Evolutionary conservation across 2,888 invertebrate genomes (phyloP), one percentile per base, ranked within the genome.

Genomic region (Yponomeuta cagnagella): DNA sequence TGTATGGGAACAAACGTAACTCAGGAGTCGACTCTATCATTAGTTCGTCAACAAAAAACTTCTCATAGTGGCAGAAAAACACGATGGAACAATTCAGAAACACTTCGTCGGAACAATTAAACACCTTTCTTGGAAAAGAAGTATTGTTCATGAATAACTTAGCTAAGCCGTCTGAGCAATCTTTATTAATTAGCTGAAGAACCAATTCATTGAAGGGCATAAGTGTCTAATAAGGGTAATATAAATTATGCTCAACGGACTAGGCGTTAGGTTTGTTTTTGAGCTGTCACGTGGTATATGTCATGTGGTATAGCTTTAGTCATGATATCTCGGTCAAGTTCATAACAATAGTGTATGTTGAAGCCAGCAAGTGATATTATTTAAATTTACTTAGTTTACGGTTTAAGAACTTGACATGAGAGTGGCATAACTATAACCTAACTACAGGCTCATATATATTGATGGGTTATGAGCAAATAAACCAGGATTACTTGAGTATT

Each of bases 121-220:
- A 77, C 75, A 71, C 72, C 70, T 71, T 76, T 77, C 77, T 76
- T 37, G 74, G 76, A 76, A 79, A 70, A 73, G 71, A 63, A 68
- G 30, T 72, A 73, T 77, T 33, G 0, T 43, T 43, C 43, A 43
- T 77, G 77, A 76, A 77, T 77, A 77, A 58, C 76, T 77, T 73
- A 75, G 70, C 72, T 71, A 72, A 72, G 64, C 71, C 69, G 43
- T 71, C 69, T 72, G 72, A 69, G 70, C 37, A 68, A 68, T 68
- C 68, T 68, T 68, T 68, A 68, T 68, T 68, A 68, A 68, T 68
- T 68, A 68, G 68, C 33, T 12, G 10, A 5, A 37, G 67, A 37
- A 64, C 67, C 43, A 67, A 37, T 37, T 67, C 67, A 37, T 65
- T 65, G 6, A 33, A 33, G 37, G 37, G 15, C 67, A 37, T 43